A percentile compares a stretch with the other conserved stretches of the same genome.
phyloP scores from a whole-genome alignment of 2,888 invertebrate genomes.

The Ophion costatus region DNA sequence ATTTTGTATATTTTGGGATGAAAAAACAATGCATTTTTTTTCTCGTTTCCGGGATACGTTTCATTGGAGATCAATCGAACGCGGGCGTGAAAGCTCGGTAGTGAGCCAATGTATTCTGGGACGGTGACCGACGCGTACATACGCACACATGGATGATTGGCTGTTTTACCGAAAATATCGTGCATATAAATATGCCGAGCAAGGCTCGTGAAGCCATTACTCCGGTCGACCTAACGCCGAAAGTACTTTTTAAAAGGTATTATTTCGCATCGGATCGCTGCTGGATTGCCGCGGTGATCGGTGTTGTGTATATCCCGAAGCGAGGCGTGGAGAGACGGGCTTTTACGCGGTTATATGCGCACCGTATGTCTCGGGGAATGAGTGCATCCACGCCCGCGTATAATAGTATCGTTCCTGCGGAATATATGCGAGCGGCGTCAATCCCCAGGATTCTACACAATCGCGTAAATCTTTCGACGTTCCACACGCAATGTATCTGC shows the following conservation, averaged over 20 bases:
- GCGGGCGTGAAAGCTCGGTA: background rate
- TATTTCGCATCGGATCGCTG: conserved; percentile 56
- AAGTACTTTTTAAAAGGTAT: conserved; percentile 63
- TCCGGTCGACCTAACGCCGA: conserved; percentile 29
- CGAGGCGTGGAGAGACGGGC: conserved; percentile 49
- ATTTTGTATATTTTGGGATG: too few relatives aligned
- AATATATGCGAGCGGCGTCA: conserved; percentile 35
- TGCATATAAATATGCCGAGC: conserved; percentile 42
- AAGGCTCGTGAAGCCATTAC: conserved; percentile 42
- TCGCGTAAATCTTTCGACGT: conserved; percentile 54
- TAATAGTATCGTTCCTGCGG: conserved; percentile 18
- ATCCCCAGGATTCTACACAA: conserved; percentile 48
- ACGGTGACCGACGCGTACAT: background rate
- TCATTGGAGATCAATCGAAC: background rate
- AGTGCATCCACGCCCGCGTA: conserved; percentile 43
- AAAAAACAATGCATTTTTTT: too few relatives aligned
- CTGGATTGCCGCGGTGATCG: conserved; percentile 51
- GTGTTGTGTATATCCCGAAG: conserved; percentile 41
- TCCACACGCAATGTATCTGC: conserved; percentile 2
- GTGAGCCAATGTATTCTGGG: background rate
- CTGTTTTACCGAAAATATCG: conserved; percentile 51
- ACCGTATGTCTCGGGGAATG: conserved; percentile 37
- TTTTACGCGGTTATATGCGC: conserved; percentile 50
- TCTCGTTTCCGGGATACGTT: too few relatives aligned
- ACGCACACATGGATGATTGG: background rate